A percentile compares a stretch with the other conserved stretches of the same genome.
Conservation (phyloP, 1,140 invertebrate genomes). For the Olivierus martensii region DNA sequence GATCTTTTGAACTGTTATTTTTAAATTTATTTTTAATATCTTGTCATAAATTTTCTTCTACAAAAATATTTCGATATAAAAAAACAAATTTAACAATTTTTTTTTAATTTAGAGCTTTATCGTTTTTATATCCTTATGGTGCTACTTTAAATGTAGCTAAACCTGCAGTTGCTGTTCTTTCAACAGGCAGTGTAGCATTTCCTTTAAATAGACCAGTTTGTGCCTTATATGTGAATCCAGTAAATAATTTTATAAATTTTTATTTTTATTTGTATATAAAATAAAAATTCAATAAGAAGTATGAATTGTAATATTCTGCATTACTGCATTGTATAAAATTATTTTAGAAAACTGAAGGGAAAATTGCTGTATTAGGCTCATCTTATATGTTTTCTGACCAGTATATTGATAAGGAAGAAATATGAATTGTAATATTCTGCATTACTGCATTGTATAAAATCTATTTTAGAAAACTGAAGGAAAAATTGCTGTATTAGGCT, state of each 20-base stretch:
- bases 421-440: too few species aligned
- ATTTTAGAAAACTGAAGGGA: slow-evolving; percentile 26
- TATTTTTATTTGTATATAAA: not conserved
- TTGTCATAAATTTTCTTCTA: too few species aligned
- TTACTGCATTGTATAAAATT: too few species aligned
- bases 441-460: too few species aligned
- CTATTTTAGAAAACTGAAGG: slow-evolving; percentile 24
- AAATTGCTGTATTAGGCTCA: slow-evolving; percentile 42
- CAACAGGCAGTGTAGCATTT: slow-evolving; percentile 82
- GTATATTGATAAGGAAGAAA: slow-evolving; percentile 69
- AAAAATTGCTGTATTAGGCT: slow-evolving; percentile 42
- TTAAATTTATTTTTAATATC: too few species aligned
- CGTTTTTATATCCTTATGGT: slow-evolving; percentile 90
- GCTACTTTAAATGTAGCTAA: slow-evolving; percentile 86
- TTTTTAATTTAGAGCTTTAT: slow-evolving; percentile 45
- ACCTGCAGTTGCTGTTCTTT: slow-evolving; percentile 73
- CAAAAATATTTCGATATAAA: too few species aligned
- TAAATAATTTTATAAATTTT: slow-evolving; percentile 1
- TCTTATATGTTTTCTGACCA: slow-evolving; percentile 45
- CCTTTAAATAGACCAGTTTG: slow-evolving; percentile 84
- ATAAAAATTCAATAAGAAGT: not conserved
- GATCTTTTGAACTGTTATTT: too few species aligned
- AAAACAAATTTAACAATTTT: too few species aligned
- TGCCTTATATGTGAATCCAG: slow-evolving; percentile 49
- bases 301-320: too few species aligned